Percentiles rank a stretch among this genome's conserved stretches.
These are phyloP conservation scores for Odobenus rosmarus DNA, from an alignment of 2,113 vertebrate genomes.

Conservation along the genomic window DNA sequence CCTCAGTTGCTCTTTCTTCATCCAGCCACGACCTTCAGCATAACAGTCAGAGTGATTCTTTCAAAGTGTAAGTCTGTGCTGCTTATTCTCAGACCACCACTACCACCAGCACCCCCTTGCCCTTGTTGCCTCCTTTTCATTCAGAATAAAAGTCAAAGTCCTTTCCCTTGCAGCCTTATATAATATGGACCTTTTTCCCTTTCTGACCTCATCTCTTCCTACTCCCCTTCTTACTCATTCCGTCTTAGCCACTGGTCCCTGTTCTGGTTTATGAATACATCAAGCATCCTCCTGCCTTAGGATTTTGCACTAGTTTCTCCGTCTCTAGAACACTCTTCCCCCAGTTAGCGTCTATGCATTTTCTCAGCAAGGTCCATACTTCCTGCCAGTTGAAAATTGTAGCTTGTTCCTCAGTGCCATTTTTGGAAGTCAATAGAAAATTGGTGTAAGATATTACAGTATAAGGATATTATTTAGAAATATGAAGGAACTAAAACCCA, in stretches of 20 bases:
- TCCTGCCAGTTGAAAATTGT: background rate
- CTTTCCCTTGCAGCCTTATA: background rate
- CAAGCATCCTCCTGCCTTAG: background rate
- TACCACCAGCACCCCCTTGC: background rate
- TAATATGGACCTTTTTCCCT: background rate
- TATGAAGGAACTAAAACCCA: background rate
- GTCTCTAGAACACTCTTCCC: background rate
- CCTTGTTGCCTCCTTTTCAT: background rate
- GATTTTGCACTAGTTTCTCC: background rate
- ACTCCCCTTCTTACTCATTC: background rate
- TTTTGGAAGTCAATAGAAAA: background rate
- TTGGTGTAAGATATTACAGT: background rate
- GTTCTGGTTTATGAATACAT: background rate
- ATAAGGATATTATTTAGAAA: background rate
- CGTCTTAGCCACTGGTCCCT: background rate
- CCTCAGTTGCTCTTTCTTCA: background rate
- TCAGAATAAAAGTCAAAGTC: background rate
- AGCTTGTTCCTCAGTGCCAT: background rate
- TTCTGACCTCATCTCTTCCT: background rate
- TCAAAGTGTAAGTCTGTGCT: background rate
- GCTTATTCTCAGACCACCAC: background rate
- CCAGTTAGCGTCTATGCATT: background rate
- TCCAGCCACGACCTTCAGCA: background rate
- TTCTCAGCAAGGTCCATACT: background rate
- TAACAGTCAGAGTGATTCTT: background rate